Conservation (phyloP, 2,113 vertebrate genomes). For the Loxodonta africana region DNA sequence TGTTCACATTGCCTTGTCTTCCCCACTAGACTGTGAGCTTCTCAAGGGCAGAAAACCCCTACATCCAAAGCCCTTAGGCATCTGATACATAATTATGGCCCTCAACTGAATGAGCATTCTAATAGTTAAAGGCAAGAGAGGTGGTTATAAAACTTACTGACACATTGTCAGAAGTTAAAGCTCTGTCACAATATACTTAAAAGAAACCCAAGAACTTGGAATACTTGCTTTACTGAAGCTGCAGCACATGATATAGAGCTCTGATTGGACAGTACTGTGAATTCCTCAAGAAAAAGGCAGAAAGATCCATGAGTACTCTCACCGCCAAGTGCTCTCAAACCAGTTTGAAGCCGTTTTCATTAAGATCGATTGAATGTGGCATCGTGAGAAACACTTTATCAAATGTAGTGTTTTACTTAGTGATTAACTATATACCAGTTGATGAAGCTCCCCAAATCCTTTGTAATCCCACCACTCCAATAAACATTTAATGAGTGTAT, state of each 20-base stretch:
- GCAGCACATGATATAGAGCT: slow-evolving; percentile 56
- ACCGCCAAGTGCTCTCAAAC: slow-evolving; percentile 95
- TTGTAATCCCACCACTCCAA: slow-evolving; percentile 94
- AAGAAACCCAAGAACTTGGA: slow-evolving; percentile 65
- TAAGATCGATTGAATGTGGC: slow-evolving; percentile 99
- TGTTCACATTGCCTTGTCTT: slow-evolving; percentile 54
- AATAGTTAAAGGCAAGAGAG: slow-evolving; percentile 44
- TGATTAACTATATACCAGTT: slow-evolving; percentile 98
- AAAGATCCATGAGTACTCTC: slow-evolving; percentile 91
- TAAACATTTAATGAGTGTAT: slow-evolving; percentile 98
- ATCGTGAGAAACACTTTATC: slow-evolving; percentile 99
- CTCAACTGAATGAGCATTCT: neutral
- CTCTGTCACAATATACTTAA: slow-evolving; percentile 32
- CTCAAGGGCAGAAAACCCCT: slow-evolving; percentile 45
- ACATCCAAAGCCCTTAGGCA: neutral
- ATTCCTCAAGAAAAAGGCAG: slow-evolving; percentile 91
- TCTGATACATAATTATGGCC: slow-evolving; percentile 52
- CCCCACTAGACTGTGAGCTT: neutral
- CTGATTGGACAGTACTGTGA: slow-evolving; percentile 79
- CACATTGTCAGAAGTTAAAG: neutral
- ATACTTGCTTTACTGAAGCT: slow-evolving; percentile 67
- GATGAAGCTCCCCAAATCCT: slow-evolving; percentile 95
- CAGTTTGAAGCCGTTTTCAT: slow-evolving; percentile 98
- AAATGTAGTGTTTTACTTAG: slow-evolving; percentile 99
- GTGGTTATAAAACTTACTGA: slow-evolving; percentile 21